Conservation (phyloP, 2,888 invertebrate species). For the Synergus gifuensis region DNA sequence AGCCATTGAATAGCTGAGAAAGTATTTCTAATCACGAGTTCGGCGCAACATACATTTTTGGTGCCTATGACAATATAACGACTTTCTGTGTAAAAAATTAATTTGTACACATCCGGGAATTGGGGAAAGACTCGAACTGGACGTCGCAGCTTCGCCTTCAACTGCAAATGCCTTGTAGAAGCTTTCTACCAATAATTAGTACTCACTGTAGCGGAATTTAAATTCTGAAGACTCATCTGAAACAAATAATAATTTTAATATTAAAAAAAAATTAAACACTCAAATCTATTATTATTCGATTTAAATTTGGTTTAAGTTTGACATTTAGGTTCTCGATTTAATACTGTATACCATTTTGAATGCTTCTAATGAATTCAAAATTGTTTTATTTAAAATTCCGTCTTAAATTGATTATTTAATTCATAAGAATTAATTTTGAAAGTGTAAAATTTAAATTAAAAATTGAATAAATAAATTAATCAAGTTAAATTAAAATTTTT, state of each 20-base stretch:
- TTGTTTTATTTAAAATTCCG: too few relatives aligned
- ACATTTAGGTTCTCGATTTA: background rate
- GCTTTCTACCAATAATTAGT: slow-evolving; percentile 5
- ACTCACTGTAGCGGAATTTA: background rate
- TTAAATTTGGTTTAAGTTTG: background rate
- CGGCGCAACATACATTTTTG: slow-evolving; percentile 30
- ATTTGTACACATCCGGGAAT: slow-evolving; percentile 34
- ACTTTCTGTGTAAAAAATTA: slow-evolving; percentile 35
- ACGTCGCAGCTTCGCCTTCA: background rate
- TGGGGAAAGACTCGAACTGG: background rate
- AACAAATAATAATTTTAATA: background rate
- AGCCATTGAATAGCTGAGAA: slow-evolving; percentile 39
- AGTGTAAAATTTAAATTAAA: too few relatives aligned
- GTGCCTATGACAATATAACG: slow-evolving; percentile 10
- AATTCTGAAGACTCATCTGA: background rate
- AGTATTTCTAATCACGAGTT: slow-evolving; percentile 37
- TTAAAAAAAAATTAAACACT: background rate
- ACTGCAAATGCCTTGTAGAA: background rate
- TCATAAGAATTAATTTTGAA: too few relatives aligned
- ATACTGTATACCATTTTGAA: background rate
- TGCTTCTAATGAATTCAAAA: too few relatives aligned
- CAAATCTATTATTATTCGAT: background rate
- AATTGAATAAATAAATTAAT: too few relatives aligned
- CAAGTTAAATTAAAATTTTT: too few relatives aligned
- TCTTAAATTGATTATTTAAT: too few relatives aligned